Conservation (phyloP, 1,140 invertebrate species). For the Leptoteleia sp. region DNA sequence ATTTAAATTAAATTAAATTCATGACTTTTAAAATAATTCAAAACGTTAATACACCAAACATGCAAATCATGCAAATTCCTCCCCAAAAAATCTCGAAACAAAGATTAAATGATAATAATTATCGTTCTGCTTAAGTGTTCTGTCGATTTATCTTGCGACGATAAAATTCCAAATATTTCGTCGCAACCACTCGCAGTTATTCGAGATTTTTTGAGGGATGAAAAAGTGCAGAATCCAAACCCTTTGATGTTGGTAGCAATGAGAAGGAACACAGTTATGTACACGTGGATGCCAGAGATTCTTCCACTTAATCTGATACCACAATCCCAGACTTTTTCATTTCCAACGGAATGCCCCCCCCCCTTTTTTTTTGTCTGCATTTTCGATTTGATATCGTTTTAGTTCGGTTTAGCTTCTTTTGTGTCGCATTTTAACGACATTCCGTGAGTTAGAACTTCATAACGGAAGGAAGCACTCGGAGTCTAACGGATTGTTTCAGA, state of each 20-base stretch:
- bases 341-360: constrained; percentile 1
- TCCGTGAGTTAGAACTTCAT: constrained; percentile 1
- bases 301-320: constrained; percentile 35
- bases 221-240: constrained; percentile 9
- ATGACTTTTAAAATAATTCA: too few relatives aligned
- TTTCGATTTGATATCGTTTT: background rate
- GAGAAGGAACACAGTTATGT: constrained; percentile 12
- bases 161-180: constrained; percentile 18
- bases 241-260: constrained; percentile 11
- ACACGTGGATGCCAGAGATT: constrained; percentile 36
- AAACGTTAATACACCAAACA: too few relatives aligned
- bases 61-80: too few relatives aligned
- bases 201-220: constrained; percentile 14
- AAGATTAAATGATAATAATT: too few relatives aligned
- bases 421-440: constrained; percentile 19
- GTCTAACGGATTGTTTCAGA: constrained; percentile 24
- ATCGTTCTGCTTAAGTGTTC: too few relatives aligned
- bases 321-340: constrained; percentile 32
- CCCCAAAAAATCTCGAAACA: too few relatives aligned
- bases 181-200: background rate
- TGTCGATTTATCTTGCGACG: background rate
- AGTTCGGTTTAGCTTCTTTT: background rate
- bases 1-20: too few relatives aligned
- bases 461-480: constrained; percentile 9
- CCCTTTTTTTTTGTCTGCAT: background rate